Conservation (phyloP, 2,888 invertebrate species). For the Limnephilus rhombicus region DNA sequence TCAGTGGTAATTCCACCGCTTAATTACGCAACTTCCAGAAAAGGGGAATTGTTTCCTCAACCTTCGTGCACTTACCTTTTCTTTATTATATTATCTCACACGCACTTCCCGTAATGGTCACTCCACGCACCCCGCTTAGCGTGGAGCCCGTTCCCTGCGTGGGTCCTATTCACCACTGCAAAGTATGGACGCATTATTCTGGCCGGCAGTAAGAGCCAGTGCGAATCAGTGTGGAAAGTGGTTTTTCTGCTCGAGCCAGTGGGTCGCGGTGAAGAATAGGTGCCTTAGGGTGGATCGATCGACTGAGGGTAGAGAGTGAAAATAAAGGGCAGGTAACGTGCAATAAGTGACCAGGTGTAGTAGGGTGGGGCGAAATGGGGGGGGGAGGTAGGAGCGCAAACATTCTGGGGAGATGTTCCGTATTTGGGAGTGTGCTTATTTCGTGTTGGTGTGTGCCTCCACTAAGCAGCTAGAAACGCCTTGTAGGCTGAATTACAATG, state of each 20-base stretch:
- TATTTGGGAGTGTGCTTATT: slow-evolving; percentile 21
- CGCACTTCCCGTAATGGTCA: slow-evolving; percentile 1
- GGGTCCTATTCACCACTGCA: background rate
- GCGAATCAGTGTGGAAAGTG: background rate
- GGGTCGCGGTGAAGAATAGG: background rate
- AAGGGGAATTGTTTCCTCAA: background rate
- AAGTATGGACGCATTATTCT: background rate
- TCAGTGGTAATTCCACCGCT: background rate
- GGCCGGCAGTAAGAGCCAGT: background rate
- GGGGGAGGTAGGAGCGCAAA: slow-evolving; percentile 10
- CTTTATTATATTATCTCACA: slow-evolving; percentile 1
- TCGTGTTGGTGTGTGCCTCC: background rate
- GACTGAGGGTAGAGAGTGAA: slow-evolving; percentile 42
- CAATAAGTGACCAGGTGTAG: slow-evolving; percentile 48
- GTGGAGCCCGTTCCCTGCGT: background rate
- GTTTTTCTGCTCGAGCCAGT: background rate
- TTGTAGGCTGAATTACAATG: background rate
- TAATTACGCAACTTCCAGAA: background rate
- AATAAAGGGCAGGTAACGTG: slow-evolving; percentile 55
- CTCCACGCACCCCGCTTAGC: background rate
- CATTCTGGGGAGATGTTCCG: slow-evolving; percentile 26
- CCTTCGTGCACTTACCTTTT: background rate
- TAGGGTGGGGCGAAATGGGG: background rate
- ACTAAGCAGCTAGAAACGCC: background rate
- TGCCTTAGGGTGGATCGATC: slow-evolving; percentile 35